Base-by-base conservation (phyloP, 1,140 invertebrate species). In the Ephestia elutella region DNA sequence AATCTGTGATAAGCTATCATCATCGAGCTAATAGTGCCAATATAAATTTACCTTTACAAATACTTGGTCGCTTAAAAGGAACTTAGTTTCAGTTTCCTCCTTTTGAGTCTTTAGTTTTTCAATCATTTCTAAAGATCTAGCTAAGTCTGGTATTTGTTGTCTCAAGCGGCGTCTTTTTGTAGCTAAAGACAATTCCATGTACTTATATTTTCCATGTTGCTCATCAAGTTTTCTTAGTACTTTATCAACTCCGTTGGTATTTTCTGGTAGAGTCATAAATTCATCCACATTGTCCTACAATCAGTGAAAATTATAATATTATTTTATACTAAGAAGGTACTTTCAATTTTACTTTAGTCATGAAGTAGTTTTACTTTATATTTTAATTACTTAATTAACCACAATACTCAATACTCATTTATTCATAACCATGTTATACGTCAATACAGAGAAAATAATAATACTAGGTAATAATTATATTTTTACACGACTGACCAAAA, bases 201-300 rank as follows among this genome's bases (percentile, higher is more conserved):
- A 97, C 90, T 98, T 98, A 83, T 99, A 99, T 91, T 99, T 98
- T 60, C 93, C 93, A 89, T 97, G 96, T 82, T 95, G 94, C 75
- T 98, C 97, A 80, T 99, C 97, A 32, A 99, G 89, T 67, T 90
- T 92, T 73, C 93, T 93, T 44, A 99, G 87, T 11, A 97, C 97
- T 82, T 93, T 92, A 72, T 98, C 96, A 3, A 94, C 94, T 57
- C 93, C 93, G 35, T 92, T 92, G 71, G 92, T 92, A 75, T 96
- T 96, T 80, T 97, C 96, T 20, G 93, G 89, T 65, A 92, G 89
- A 65, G 92, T 92, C 95, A 99, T 97, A 81, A 95, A 99, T 51
- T 93, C 91, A 78, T 98, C 97, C 11, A 99, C 97, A 93, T 99
- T 97, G 79, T 99, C 97, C 97, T 98, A n/a, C n/a, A n/a, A n/a